Base-by-base conservation (phyloP, 2,113 vertebrate species). In the Zapus hudsonius region DNA sequence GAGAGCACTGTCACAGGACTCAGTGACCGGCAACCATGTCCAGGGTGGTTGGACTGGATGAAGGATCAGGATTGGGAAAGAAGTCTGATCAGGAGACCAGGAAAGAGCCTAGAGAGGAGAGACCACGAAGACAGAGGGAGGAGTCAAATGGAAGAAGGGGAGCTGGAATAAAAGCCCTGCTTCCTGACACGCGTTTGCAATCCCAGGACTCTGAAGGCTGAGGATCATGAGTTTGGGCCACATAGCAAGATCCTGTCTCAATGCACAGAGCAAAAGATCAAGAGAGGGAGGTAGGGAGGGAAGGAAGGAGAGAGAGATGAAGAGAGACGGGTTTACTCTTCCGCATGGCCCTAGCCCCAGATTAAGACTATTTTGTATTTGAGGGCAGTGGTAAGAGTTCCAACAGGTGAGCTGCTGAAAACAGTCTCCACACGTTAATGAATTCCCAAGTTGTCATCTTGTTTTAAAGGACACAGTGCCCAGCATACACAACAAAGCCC, bases 371-470 rank as follows among this genome's bases (percentile, higher is more conserved):
- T 25, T 79, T 55, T 7, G 10, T 55, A 13, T 61, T 80, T 33
- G 44, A 57, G 82, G 86, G 15, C 44, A 31, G 5, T 27, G 9
- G 72, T 9, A 73, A 33, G 3, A 76, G 12, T 27, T 70, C 40
- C n/a, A 47, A 33, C 19, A 40, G 4, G 44, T 36, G 12, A 70
- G 73, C 36, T 16, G 31, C 2, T 16, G 20, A 47, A 52, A 87
- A 92, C 22, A 19, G 57, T 40, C 33, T 76, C 75, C 42, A 22
- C 7, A 64, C 40, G 12, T 23, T 16, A 70, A 52, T 33, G 36
- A 55, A 92, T 91, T 92, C 92, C 66, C 66, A 91, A 94, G 66
- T 20, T 69, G 31, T 84, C 64, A 44, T 89, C 89, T 89, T 36
- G 76, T 84, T 47, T 94, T 75, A 73, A 83, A 59, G 66, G 73